Base-by-base conservation (phyloP, 2,888 invertebrate species). In the Leucania comma region DNA sequence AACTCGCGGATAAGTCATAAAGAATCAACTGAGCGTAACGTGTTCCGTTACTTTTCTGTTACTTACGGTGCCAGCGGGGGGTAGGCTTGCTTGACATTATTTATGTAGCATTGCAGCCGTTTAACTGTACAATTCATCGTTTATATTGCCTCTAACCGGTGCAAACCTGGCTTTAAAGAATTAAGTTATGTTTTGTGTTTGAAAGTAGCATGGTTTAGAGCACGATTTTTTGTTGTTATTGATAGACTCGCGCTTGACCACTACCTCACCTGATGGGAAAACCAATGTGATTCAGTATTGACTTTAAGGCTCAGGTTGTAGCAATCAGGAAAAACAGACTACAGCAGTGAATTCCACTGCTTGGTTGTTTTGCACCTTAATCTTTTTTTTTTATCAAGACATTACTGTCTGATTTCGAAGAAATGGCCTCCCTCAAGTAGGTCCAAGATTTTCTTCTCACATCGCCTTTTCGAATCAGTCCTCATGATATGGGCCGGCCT, bases 1-100 rank as follows among this genome's bases (percentile, higher is more conserved):
- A 58, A 58, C 17, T 58, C 26, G 54, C 26, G 65, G 54, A 75
- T 32, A 69, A 79, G 70, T 79, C 71, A 81, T 77, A 79, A 68
- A 79, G 81, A 76, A 62, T 65, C 81, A 72, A 70, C 79, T 67
- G 64, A 72, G 73, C 76, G 82, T 60, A 71, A 74, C 79, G 69
- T 54, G 79, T 76, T 63, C 35, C 50, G 64, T 78, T 80, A 73
- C 78, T 62, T 78, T 72, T 65, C 54, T 48, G 63, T 65, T 75
- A 76, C 77, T 81, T 77, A 77, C 42, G 58, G 69, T 50, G 63
- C 56, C 70, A 62, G 68, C 57, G 50, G 75, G 81, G 64, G 63
- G 71, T 69, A 58, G 68, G 57, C 65, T 64, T 32, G 62, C 58
- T 62, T 68, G 60, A n/a, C 48, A 63, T 79, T 82, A 82, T 84